phyloP scores from a whole-genome alignment of 2,113 vertebrate genomes.

The Nothoprocta perdicaria region DNA sequence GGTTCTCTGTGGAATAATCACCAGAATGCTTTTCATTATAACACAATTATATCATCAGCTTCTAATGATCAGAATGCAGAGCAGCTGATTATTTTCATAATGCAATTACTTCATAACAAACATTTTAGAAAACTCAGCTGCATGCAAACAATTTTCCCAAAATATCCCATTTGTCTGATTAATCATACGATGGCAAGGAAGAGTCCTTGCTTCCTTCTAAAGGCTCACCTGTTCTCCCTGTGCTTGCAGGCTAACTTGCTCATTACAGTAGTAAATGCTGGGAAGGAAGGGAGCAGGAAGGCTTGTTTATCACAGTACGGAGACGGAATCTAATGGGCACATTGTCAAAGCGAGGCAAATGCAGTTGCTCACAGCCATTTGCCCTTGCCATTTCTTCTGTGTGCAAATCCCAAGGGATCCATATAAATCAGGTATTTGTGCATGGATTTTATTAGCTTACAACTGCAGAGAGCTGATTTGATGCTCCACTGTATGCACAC shows the following conservation, averaged over 20 bases:
- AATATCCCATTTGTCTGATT: conserved; percentile 46
- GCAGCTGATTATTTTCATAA: conserved; percentile 69
- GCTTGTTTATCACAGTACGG: not conserved
- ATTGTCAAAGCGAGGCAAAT: not conserved
- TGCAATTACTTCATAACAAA: conserved; percentile 50
- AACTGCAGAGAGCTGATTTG: not conserved
- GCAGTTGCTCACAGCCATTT: not conserved
- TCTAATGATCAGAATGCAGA: conserved; percentile 70
- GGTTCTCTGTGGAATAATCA: conserved; percentile 69
- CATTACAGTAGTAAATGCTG: not conserved
- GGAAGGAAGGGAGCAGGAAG: not conserved
- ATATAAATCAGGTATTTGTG: not conserved
- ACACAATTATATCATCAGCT: conserved; percentile 70
- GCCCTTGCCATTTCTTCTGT: not conserved
- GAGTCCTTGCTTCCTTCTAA: not conserved
- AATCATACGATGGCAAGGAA: not conserved
- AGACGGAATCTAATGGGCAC: not conserved
- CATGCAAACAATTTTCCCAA: conserved; percentile 25
- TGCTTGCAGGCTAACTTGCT: not conserved
- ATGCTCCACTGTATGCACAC: not conserved
- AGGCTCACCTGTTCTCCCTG: not conserved
- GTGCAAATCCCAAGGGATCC: not conserved
- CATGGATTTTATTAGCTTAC: not conserved
- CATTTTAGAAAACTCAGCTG: conserved; percentile 55
- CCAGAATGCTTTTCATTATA: conserved; percentile 68